Evolutionary conservation across 2,797 vertebrate genomes (phyloP).

Genomic region (Sebastiscus tertius): DNA sequence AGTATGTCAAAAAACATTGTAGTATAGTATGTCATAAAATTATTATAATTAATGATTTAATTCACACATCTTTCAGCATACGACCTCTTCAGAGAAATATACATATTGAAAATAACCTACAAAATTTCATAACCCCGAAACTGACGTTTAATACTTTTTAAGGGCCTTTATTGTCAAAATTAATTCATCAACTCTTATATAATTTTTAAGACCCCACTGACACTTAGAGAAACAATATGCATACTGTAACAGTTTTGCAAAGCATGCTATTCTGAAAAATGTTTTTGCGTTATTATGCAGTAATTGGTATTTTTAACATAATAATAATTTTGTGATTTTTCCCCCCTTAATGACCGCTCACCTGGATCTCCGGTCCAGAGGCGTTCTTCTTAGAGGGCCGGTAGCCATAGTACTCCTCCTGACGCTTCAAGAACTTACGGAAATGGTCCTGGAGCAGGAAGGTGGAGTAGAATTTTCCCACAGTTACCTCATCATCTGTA

Average conservation of each 20-base stretch:
- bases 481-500: slow-evolving; percentile 97
- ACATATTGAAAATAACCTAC: too few species aligned
- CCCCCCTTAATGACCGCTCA: slow-evolving; percentile 10
- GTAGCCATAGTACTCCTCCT: slow-evolving; percentile 98
- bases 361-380: slow-evolving; percentile 85
- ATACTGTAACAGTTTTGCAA: neutral
- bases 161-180: neutral
- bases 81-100: too few species aligned
- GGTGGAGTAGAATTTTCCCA: slow-evolving; percentile 98
- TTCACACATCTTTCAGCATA: neutral
- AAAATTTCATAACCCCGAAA: too few species aligned
- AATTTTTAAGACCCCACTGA: neutral
- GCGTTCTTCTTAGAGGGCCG: slow-evolving; percentile 90
- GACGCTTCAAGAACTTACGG: slow-evolving; percentile 96
- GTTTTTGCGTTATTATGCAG: neutral
- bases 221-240: neutral
- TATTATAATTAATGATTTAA: neutral
- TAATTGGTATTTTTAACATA: neutral
- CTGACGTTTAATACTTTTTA: neutral
- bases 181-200: neutral
- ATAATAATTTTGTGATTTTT: neutral
- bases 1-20: neutral
- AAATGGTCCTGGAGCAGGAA: slow-evolving; percentile 99
- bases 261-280: neutral
- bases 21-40: neutral